Base-by-base conservation (phyloP, 2,113 vertebrate genomes). In the Vanacampus margaritifer region DNA sequence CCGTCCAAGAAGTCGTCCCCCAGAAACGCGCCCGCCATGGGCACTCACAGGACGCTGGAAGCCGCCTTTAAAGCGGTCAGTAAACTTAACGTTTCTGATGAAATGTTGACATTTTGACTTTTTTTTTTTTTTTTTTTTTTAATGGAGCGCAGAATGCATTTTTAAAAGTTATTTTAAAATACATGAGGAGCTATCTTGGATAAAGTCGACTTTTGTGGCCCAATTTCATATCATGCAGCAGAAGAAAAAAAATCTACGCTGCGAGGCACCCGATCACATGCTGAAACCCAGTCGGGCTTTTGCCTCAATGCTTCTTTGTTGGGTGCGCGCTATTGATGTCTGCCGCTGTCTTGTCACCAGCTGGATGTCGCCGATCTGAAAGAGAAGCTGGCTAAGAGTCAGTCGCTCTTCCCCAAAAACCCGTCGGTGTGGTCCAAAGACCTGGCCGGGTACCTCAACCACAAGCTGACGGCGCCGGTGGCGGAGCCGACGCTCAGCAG, bases 351-450 rank as follows among this genome's bases (percentile, higher is more conserved):
- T 32, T n/a, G 3, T 53, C 3, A 54, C 41, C 57, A 93, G 93
- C n/a, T 93, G 57, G 93, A 99, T 67, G 39, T 98, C 19, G 75
- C 28, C 0, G 95, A 95, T 11, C 89, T 98, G 71, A 95, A 94
- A 90, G 93, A 92, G 86, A 94, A 97, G 87, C 79, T 99, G 86
- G 92, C 92, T 19, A 95, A 91, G 76, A 98, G 95, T 87, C 92
- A 93, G 75, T 90, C 67, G 0, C 61, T 99, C 69, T 99, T 99
- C 76, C 92, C 94, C 0, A 95, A 94, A 54, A 98, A 95, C 78
- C 94, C 96, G 0, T 95, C 93, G 0, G 94, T 99, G 53, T 99
- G 97, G 97, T 83, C 97, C 77, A 99, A 98, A 91, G 97, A 99
- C 88, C 89, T 99, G 86, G 96, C 96, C 0, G 92, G 96, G 13